Conservation (phyloP, 92 coral and sea anemone genomes). For the Heliopora coerulea region DNA sequence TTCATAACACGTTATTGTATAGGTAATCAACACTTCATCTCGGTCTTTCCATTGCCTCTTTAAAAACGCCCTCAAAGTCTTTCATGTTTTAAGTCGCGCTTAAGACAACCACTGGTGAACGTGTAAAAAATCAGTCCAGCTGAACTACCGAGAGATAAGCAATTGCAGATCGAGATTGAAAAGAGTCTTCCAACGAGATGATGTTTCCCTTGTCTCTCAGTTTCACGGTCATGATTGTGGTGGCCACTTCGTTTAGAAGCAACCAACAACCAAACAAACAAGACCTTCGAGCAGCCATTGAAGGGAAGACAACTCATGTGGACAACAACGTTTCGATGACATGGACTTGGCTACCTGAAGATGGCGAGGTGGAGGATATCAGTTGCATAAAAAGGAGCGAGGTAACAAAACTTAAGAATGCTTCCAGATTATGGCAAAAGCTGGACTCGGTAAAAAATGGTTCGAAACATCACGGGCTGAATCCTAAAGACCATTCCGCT, state of each 20-base stretch:
- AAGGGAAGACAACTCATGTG: background rate
- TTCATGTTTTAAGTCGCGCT: no score
- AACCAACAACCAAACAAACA: background rate
- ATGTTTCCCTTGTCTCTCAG: background rate
- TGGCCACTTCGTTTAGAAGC: background rate
- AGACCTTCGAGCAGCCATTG: background rate
- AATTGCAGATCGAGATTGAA: no score
- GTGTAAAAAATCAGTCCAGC: no score
- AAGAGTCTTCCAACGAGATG: background rate
- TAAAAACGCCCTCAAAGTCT: background rate
- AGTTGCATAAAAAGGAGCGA: no score
- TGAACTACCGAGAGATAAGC: no score
- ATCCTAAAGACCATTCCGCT: no score
- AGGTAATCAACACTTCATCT: no score
- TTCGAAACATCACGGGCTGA: background rate
- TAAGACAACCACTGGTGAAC: no score
- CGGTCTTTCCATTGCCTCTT: no score
- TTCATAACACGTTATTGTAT: background rate
- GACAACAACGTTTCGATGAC: no score
- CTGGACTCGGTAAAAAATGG: background rate
- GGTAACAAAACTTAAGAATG: background rate
- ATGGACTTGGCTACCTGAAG: slow-evolving; percentile 7
- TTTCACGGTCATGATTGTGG: background rate
- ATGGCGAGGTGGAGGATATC: background rate
- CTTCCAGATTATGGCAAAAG: background rate